phyloP scores from a whole-genome alignment of 2,113 vertebrate genomes.

The Nanorana parkeri region DNA sequence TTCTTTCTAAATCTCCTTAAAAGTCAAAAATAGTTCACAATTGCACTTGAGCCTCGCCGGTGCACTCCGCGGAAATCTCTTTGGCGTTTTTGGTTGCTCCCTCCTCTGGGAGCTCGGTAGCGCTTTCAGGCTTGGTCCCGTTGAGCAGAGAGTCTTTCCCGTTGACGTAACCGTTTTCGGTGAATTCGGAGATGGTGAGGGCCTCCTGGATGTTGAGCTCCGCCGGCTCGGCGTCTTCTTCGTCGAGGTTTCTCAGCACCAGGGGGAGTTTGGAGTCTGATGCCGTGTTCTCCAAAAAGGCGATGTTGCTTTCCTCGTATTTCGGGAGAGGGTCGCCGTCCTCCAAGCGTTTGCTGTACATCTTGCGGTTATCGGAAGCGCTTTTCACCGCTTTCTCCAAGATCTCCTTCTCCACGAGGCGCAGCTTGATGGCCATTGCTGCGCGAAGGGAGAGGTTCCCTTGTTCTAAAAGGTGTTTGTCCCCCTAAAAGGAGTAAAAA shows the following conservation, averaged over 20 bases:
- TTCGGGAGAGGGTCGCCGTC: constrained; percentile 78
- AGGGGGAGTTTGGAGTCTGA: constrained; percentile 85
- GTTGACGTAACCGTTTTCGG: constrained; percentile 77
- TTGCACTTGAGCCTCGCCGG: constrained; percentile 63
- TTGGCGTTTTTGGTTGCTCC: constrained; percentile 77
- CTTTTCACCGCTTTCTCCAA: constrained; percentile 84
- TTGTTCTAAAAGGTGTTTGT: constrained; percentile 81
- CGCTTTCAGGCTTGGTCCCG: constrained; percentile 69
- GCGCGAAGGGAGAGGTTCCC: constrained; percentile 81
- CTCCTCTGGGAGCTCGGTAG: constrained; percentile 65
- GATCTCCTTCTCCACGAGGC: constrained; percentile 94
- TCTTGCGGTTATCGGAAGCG: constrained; percentile 77
- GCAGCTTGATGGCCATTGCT: constrained; percentile 83
- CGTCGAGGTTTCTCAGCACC: constrained; percentile 81
- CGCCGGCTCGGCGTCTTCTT: constrained; percentile 70
- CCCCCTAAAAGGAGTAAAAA: constrained; percentile 75
- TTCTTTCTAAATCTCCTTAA: constrained; percentile 68
- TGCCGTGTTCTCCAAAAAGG: constrained; percentile 82
- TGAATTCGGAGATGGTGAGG: constrained; percentile 67
- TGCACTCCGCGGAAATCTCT: constrained; percentile 75
- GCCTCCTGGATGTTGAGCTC: constrained; percentile 71
- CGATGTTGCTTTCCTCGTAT: constrained; percentile 86
- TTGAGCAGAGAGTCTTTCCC: constrained; percentile 78
- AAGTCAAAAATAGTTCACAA: constrained; percentile 71
- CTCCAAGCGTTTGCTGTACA: constrained; percentile 79